phyloP scores from a whole-genome alignment of 2,113 vertebrate species.

The Rana temporaria region DNA sequence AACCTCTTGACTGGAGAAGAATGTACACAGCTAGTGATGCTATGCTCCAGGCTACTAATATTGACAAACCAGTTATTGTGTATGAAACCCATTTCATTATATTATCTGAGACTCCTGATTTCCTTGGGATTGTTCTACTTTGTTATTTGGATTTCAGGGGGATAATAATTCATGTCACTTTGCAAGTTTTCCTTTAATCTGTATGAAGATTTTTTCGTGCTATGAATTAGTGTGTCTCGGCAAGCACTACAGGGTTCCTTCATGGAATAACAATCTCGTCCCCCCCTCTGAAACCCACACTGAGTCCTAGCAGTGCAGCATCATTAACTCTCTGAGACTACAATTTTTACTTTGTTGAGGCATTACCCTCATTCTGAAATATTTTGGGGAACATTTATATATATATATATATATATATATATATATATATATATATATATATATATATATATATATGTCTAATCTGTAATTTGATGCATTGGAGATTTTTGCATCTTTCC shows the following conservation, averaged over 20 bases:
- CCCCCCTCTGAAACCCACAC: slow-evolving; percentile 38
- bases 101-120: neutral
- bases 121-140: neutral
- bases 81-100: neutral
- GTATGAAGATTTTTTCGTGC: neutral
- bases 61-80: neutral
- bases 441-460: no score
- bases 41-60: neutral
- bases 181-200: slow-evolving; percentile 20
- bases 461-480: no score
- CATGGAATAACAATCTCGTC: slow-evolving; percentile 32
- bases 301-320: neutral
- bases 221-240: slow-evolving; percentile 33
- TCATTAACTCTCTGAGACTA: slow-evolving; percentile 22
- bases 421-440: no score
- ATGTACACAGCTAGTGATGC: neutral
- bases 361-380: no score
- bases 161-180: slow-evolving; percentile 23
- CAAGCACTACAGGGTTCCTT: slow-evolving; percentile 29
- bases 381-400: no score
- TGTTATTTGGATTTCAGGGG: neutral
- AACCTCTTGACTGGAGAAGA: neutral
- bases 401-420: no score
- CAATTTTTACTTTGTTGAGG: no score
- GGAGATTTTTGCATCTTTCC: no score